Evolutionary conservation across 2,113 vertebrate species (phyloP), one percentile per base, ranked within the genome.

Genomic region (Psettodes erumei): DNA sequence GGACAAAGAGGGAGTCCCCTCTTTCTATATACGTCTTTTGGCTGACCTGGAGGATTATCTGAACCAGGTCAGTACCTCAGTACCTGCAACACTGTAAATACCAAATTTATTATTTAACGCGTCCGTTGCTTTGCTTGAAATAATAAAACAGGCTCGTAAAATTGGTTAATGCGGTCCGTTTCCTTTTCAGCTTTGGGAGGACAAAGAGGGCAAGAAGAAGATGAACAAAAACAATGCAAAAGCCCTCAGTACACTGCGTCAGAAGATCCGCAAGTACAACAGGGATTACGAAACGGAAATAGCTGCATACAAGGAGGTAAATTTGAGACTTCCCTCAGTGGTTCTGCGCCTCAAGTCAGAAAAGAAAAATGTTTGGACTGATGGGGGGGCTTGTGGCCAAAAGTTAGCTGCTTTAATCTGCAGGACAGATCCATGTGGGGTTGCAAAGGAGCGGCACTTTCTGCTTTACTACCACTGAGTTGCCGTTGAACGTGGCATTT

Each of bases 221-320:
- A 97, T 97, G 96, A 97, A 96, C 87, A 97, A 97, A 91, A 97
- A 97, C 88, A 97, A 97, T 0, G 96, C 96, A 7, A 97, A 96
- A 85, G 96, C 96, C 13, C 90, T 97, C 74, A 97, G 96, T 79
- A 96, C 96, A 0, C 90, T 97, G 25, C 94, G 96, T 4, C 96
- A 97, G 93, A 97, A 97, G 92, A 96, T 97, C 72, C 94, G 96
- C 82, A 97, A 97, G 77, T 97, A 97, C 90, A 97, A 97, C 93
- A 86, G 96, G 11, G 96, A 97, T 71, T 97, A 95, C 18, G 96
- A 97, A 84, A 86, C 92, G 0, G 94, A 97, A 45, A 95, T 97
- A 3, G 81, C 86, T 37, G 89, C 83, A 32, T 96, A 97, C 77
- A 96, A 96, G 64, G 95, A 97, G 96, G 96, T 96, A 75, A 72